A percentile compares a stretch with the other conserved stretches of the same genome.
These are phyloP conservation scores for Catonia carolina DNA, from an alignment of 2,888 invertebrate species.

Conservation along the genomic window DNA sequence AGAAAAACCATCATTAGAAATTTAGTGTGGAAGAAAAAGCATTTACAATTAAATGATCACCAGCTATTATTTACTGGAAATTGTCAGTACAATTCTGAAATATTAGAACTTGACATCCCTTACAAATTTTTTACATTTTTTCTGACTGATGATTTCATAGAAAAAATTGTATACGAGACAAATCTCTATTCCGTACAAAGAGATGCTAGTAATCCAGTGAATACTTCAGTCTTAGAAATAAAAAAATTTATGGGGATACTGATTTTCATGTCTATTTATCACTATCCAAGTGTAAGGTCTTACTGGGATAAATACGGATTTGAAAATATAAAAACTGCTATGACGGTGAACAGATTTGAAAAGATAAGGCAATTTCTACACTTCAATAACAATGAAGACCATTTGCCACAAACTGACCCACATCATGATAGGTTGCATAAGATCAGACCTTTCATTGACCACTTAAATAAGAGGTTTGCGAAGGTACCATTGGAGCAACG, in stretches of 20 bases:
- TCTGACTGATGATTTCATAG: not conserved
- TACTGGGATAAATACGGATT: not conserved
- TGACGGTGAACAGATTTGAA: not conserved
- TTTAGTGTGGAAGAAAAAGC: constrained; percentile 1
- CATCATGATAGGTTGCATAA: not conserved
- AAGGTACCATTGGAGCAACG: not conserved
- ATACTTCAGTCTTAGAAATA: not conserved
- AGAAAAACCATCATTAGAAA: not conserved
- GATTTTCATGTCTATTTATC: not conserved
- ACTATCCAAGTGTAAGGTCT: not conserved
- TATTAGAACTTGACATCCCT: not conserved
- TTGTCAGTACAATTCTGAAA: not conserved
- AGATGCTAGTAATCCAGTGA: not conserved
- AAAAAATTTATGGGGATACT: not conserved
- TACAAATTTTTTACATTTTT: not conserved
- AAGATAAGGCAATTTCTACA: not conserved
- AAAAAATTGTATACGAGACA: not conserved
- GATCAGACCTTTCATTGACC: not conserved
- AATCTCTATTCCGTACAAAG: not conserved
- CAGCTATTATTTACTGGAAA: not conserved
- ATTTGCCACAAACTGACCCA: not conserved
- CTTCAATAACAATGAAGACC: not conserved
- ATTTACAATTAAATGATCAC: not conserved
- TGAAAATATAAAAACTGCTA: constrained; percentile 1
- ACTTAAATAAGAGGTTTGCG: not conserved